Conservation (phyloP, 2,888 invertebrate species). For the Anticlea derivata region DNA sequence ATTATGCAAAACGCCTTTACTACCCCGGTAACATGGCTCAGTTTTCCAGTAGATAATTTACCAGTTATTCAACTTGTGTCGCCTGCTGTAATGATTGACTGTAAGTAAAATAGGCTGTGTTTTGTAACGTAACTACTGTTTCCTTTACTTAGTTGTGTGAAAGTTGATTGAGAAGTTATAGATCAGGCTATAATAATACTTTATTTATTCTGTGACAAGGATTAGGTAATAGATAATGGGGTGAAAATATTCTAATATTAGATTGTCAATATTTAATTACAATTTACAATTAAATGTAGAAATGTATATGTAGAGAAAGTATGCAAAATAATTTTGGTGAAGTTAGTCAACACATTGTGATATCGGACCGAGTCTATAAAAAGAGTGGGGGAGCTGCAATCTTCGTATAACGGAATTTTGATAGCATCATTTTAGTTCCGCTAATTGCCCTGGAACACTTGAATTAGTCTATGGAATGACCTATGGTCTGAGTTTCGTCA, state of each 20-base stretch:
- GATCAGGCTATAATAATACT: slow-evolving; percentile 14
- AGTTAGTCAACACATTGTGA: no score
- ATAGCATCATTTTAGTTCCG: no score
- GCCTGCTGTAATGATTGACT: slow-evolving; percentile 21
- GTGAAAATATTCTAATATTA: slow-evolving; percentile 10
- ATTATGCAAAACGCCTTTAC: slow-evolving; percentile 1
- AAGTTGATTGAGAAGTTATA: slow-evolving; percentile 27
- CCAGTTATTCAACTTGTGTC: slow-evolving; percentile 19
- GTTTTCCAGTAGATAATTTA: background rate
- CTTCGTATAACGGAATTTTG: no score
- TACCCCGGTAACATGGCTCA: slow-evolving; percentile 13
- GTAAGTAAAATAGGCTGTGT: slow-evolving; percentile 23
- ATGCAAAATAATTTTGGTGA: no score
- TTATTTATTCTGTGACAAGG: slow-evolving; percentile 8
- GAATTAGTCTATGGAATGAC: no score
- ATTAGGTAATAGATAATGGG: slow-evolving; percentile 11
- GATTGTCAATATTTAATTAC: no score
- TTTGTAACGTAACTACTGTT: slow-evolving; percentile 28
- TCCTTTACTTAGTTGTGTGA: slow-evolving; percentile 27
- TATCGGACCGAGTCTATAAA: no score
- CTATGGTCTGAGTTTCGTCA: no score
- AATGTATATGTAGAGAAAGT: no score
- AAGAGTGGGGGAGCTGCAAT: no score
- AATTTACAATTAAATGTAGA: no score
- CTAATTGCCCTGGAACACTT: no score